phyloP scores from a whole-genome alignment of 2,888 invertebrate species.

The Auanema freiburgensis region DNA sequence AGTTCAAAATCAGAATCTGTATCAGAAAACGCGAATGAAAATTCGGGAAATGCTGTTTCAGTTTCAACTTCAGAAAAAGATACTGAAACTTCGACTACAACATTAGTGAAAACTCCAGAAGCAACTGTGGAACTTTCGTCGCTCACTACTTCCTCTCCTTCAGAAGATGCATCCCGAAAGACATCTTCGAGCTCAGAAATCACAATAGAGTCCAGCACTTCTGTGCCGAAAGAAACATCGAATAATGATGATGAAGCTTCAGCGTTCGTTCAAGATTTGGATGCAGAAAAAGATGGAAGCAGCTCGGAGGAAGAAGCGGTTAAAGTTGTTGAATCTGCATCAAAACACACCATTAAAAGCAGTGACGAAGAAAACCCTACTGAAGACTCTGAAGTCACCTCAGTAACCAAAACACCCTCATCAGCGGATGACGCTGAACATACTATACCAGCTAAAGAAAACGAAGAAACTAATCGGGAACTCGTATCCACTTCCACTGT shows the following conservation, averaged over 20 bases:
- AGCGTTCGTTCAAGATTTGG: neutral
- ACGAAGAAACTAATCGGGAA: too few relatives aligned
- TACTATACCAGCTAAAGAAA: too few relatives aligned
- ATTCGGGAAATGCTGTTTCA: constrained; percentile 16
- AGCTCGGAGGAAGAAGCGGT: constrained; percentile 7
- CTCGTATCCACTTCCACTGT: too few relatives aligned
- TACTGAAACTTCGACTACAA: constrained; percentile 10
- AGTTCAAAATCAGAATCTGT: constrained; percentile 8
- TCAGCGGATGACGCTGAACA: constrained; percentile 2
- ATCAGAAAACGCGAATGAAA: constrained; percentile 7
- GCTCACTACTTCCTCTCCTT: neutral
- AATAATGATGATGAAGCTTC: constrained; percentile 3
- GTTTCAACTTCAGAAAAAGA: constrained; percentile 20
- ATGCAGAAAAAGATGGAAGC: neutral
- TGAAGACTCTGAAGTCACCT: constrained; percentile 7
- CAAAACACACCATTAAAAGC: constrained; percentile 3
- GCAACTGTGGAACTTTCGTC: constrained; percentile 7
- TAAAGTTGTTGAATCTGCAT: neutral
- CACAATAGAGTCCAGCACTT: neutral
- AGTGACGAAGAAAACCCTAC: constrained; percentile 4
- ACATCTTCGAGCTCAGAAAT: too few relatives aligned
- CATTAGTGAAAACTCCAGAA: constrained; percentile 13
- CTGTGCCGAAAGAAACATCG: constrained; percentile 10
- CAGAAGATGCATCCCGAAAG: constrained; percentile 15
- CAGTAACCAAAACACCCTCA: neutral